A percentile compares a stretch with the other conserved stretches of the same genome.
Conservation (phyloP, 1,140 invertebrate genomes). For the Melipona quadrifasciata region DNA sequence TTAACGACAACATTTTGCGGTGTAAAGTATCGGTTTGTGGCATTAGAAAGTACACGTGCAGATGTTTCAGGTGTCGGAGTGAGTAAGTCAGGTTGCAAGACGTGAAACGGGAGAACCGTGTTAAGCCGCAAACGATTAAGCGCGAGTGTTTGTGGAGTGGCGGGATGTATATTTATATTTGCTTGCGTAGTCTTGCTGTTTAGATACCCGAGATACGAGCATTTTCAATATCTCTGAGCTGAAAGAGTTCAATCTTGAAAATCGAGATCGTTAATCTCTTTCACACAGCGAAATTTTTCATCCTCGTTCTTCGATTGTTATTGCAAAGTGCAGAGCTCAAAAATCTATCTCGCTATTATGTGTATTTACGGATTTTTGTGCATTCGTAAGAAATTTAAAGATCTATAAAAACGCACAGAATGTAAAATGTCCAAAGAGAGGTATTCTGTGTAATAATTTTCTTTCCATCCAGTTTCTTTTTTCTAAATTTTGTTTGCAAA, state of each 20-base stretch:
- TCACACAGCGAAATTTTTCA: too few relatives aligned
- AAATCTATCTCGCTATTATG: too few relatives aligned
- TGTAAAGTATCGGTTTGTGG: background rate
- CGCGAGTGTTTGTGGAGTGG: background rate
- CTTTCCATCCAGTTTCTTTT: too few relatives aligned
- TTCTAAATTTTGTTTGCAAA: too few relatives aligned
- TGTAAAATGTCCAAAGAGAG: too few relatives aligned
- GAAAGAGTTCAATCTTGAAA: background rate
- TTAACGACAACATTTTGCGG: background rate
- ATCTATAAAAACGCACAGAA: too few relatives aligned
- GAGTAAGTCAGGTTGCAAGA: conserved; percentile 22
- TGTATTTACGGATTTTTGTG: too few relatives aligned
- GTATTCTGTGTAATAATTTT: too few relatives aligned
- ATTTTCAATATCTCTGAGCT: background rate
- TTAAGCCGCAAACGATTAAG: conserved; percentile 35
- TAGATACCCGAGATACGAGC: background rate
- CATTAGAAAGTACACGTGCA: conserved; percentile 17
- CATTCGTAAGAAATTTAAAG: too few relatives aligned
- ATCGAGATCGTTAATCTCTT: background rate
- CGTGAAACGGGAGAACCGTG: conserved; percentile 28
- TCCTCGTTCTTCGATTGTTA: too few relatives aligned
- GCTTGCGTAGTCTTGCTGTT: background rate
- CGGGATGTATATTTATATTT: conserved; percentile 9
- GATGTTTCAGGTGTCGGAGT: background rate
- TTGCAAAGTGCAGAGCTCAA: too few relatives aligned